Conservation (phyloP, 1,140 invertebrate species). For the Dolichoris vasculosae region DNA sequence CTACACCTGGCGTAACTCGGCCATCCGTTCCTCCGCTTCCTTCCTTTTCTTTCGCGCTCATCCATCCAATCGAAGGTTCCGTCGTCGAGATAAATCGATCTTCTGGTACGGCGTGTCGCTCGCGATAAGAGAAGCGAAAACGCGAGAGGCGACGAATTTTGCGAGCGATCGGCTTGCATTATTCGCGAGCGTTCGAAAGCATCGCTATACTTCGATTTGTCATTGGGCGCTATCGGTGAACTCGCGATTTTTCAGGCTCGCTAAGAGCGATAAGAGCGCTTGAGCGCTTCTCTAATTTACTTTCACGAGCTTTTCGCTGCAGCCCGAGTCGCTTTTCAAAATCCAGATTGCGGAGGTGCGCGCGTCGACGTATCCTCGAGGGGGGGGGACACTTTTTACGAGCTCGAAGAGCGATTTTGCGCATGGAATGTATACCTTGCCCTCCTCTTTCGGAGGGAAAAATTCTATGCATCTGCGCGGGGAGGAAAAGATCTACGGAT, state of each 20-base stretch:
- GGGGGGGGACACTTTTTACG: too few relatives aligned
- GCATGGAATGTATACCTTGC: not conserved
- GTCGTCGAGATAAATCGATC: not conserved
- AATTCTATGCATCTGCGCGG: not conserved
- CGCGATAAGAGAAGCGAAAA: not conserved
- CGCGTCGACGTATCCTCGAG: not conserved
- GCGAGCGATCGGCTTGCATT: not conserved
- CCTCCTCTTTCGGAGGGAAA: not conserved
- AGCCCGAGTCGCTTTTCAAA: not conserved
- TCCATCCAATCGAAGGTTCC: not conserved
- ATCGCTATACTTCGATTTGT: not conserved
- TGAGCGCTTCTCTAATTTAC: slow-evolving; percentile 12
- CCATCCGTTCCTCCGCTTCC: not conserved
- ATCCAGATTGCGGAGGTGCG: not conserved
- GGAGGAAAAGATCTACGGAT: not conserved
- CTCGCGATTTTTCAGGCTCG: not conserved
- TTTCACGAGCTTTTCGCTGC: not conserved
- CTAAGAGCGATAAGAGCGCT: not conserved
- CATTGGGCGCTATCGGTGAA: not conserved
- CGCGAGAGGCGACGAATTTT: not conserved
- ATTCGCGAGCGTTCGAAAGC: not conserved
- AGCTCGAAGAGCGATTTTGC: not conserved
- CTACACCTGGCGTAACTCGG: not conserved
- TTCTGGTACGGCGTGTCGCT: not conserved
- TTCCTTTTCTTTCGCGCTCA: not conserved